Conservation (phyloP, 2,113 vertebrate genomes). For the Colossoma macropomum region DNA sequence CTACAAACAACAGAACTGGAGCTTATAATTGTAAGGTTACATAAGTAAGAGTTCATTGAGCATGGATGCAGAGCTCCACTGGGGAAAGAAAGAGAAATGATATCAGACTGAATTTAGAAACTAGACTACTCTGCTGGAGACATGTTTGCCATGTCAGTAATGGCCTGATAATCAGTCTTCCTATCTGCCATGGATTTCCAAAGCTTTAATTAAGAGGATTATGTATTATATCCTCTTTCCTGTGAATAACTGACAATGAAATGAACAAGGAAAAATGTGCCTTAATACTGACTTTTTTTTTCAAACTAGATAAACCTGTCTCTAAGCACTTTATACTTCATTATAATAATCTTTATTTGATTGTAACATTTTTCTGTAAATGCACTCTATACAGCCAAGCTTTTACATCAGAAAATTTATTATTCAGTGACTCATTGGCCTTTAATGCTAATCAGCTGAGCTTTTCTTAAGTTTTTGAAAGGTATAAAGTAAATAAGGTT, state of each 20-base stretch:
- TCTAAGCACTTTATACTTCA: too few species aligned
- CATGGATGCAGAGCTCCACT: conserved; percentile 7
- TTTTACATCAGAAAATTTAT: too few species aligned
- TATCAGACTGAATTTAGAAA: background rate
- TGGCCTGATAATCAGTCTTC: background rate
- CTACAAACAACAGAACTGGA: background rate
- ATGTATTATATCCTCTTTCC: background rate
- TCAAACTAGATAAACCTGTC: too few species aligned
- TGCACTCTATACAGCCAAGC: too few species aligned
- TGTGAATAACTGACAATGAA: background rate
- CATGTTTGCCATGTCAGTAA: background rate
- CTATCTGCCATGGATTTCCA: background rate
- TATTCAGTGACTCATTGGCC: too few species aligned
- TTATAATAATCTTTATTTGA: background rate
- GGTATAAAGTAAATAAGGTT: too few species aligned
- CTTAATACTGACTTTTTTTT: too few species aligned
- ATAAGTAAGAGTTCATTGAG: background rate
- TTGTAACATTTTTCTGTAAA: background rate
- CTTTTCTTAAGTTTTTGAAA: too few species aligned
- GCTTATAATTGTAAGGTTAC: background rate
- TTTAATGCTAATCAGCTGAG: too few species aligned
- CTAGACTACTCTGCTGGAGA: background rate
- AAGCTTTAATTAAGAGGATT: background rate
- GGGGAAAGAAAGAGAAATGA: conserved; percentile 8
- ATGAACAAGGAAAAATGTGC: too few species aligned